phyloP scores from a whole-genome alignment of 2,113 vertebrate species.

The Xiphias gladius region DNA sequence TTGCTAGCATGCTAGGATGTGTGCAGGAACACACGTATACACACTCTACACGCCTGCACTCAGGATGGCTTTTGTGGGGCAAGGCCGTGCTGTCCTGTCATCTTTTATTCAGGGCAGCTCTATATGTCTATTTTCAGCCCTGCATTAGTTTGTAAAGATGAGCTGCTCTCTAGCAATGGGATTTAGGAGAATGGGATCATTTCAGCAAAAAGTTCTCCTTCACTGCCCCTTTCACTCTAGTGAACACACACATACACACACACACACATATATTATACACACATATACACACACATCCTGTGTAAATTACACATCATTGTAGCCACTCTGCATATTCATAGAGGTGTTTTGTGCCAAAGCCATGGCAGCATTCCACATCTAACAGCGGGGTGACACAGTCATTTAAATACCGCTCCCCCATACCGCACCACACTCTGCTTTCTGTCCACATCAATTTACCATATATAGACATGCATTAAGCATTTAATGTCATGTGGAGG shows the following conservation, averaged over 20 bases:
- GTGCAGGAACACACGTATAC: neutral
- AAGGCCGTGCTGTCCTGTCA: slow-evolving; percentile 43
- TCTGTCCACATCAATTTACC: slow-evolving; percentile 59
- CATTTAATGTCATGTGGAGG: slow-evolving; percentile 53
- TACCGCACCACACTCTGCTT: slow-evolving; percentile 41
- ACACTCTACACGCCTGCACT: slow-evolving; percentile 36
- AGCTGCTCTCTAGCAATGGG: slow-evolving; percentile 61
- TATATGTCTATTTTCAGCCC: slow-evolving; percentile 70
- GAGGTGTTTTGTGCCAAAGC: slow-evolving; percentile 59
- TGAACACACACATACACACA: slow-evolving; percentile 26
- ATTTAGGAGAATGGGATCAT: slow-evolving; percentile 62
- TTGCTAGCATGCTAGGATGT: slow-evolving; percentile 27
- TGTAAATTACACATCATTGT: slow-evolving; percentile 54
- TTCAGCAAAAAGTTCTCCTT: slow-evolving; percentile 48
- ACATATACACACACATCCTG: slow-evolving; percentile 27
- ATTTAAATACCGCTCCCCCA: slow-evolving; percentile 66
- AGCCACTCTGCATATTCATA: slow-evolving; percentile 69
- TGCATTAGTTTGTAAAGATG: slow-evolving; percentile 57
- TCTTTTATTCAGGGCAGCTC: slow-evolving; percentile 71
- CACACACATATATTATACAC: slow-evolving; percentile 1
- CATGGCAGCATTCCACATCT: slow-evolving; percentile 60
- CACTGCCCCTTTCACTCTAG: slow-evolving; percentile 36
- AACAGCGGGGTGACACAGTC: slow-evolving; percentile 63
- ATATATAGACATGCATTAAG: slow-evolving; percentile 55
- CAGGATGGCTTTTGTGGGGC: slow-evolving; percentile 48